phyloP scores from a whole-genome alignment of 1,140 invertebrate species.

The Neocloeon triangulifer region DNA sequence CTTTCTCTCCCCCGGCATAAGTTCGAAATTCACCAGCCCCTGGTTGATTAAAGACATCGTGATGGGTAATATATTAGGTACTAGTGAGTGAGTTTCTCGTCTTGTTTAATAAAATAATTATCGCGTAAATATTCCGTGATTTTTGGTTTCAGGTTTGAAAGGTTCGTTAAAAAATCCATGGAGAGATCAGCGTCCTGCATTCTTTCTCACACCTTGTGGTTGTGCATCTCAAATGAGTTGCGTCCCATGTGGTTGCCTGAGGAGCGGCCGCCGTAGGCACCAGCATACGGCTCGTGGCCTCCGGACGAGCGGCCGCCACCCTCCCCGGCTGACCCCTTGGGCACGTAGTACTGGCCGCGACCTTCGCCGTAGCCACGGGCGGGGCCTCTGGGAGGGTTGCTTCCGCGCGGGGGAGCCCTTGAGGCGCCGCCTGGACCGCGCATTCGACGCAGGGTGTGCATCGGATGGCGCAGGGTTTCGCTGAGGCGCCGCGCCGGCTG shows the following conservation, averaged over 20 bases:
- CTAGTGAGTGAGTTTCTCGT: too few species aligned
- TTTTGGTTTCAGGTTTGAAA: too few species aligned
- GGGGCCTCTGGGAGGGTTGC: slow-evolving; percentile 23
- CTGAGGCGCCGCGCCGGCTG: slow-evolving; percentile 62
- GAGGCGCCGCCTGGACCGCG: slow-evolving; percentile 11
- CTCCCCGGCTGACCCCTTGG: slow-evolving; percentile 43
- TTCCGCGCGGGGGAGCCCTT: slow-evolving; percentile 13
- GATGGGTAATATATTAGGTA: too few species aligned
- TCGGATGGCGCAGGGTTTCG: slow-evolving; percentile 67
- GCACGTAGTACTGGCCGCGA: slow-evolving; percentile 39
- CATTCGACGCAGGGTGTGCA: slow-evolving; percentile 72
- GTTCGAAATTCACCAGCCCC: too few species aligned
- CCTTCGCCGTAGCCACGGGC: slow-evolving; percentile 44
- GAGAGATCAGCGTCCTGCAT: too few species aligned
- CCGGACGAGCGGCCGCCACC: slow-evolving; percentile 22
- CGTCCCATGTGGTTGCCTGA: slow-evolving; percentile 23
- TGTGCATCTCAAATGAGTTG: slow-evolving; percentile 26
- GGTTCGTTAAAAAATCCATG: too few species aligned
- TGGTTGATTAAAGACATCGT: too few species aligned
- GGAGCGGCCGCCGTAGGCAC: slow-evolving; percentile 33
- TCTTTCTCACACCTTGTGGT: slow-evolving; percentile 33
- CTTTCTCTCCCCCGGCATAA: too few species aligned
- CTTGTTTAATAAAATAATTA: too few species aligned
- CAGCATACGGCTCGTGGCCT: slow-evolving; percentile 34
- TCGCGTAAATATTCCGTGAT: too few species aligned